phyloP scores from a whole-genome alignment of 2,113 vertebrate genomes.

The Amphiprion percula region DNA sequence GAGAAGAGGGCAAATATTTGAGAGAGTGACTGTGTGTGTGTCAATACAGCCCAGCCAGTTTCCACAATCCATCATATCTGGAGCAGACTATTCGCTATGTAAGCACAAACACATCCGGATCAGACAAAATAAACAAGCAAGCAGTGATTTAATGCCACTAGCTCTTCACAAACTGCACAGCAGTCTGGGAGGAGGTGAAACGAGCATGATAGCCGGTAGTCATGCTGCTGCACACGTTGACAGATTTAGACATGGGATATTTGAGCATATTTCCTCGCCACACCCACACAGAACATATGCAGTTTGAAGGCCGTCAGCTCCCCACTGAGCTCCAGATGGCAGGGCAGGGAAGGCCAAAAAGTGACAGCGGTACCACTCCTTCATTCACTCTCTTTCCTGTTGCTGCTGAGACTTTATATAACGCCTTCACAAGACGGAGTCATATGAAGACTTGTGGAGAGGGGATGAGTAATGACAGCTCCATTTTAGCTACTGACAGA shows the following conservation, averaged over 20 bases:
- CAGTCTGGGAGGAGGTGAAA: neutral
- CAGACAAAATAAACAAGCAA: conserved; percentile 31
- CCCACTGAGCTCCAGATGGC: conserved; percentile 42
- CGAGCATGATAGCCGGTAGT: neutral
- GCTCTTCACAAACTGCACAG: neutral
- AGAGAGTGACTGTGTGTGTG: conserved; percentile 11
- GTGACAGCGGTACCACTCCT: neutral
- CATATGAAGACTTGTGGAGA: conserved; percentile 1
- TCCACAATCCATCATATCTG: conserved; percentile 17
- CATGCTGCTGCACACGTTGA: conserved; percentile 4
- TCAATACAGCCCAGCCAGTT: conserved; percentile 22
- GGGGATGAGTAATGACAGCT: conserved; percentile 46
- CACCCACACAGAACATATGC: conserved; percentile 31
- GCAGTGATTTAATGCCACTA: conserved; percentile 22
- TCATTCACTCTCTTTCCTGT: neutral
- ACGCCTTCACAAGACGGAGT: neutral
- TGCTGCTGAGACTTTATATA: neutral
- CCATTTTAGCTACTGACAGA: conserved; percentile 26
- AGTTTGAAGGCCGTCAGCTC: conserved; percentile 24
- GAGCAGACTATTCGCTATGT: conserved; percentile 28
- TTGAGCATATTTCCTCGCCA: conserved; percentile 16
- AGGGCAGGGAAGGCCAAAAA: conserved; percentile 27
- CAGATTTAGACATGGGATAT: conserved; percentile 27
- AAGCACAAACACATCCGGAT: conserved; percentile 34
- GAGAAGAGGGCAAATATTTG: conserved; percentile 72